Base-by-base conservation (phyloP, 2,113 vertebrate genomes). In the Colius striatus region DNA sequence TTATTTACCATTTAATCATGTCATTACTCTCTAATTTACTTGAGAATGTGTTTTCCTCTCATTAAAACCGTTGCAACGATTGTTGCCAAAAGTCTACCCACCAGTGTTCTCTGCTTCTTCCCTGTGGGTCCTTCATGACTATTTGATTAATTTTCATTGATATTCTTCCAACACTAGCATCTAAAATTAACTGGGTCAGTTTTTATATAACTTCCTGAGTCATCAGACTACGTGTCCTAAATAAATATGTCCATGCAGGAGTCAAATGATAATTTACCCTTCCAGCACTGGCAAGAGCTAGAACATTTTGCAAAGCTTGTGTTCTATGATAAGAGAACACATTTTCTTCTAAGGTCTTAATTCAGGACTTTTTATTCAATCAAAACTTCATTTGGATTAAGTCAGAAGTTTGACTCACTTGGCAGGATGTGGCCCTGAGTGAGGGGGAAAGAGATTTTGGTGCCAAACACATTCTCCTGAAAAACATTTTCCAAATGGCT, bases 71-170 rank as follows among this genome's bases (percentile, higher is more conserved):
- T 94, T 81, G 38, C 81, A 0, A 73, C 50, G 63, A 72, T 63
- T 2, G 0, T 50, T 97, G 90, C 91, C 92, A 96, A 79, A 84
- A 94, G 15, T 75, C 77, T 91, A 94, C 83, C 92, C 79, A 85
- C 78, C 90, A 93, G 57, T 92, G 90, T 95, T 85, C 87, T 76
- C 38, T 29, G 25, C 54, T 84, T 68, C 90, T 84, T 96, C 88
- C 84, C 93, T 96, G 79, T 53, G 92, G 90, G 92, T 96, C 87
- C 55, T 97, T 95, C 30, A 29, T 96, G 96, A 97, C 93, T 94
- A 72, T 94, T 97, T 97, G 96, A 97, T 97, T 97, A 96, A 96
- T 97, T 97, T 96, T 96, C 95, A 97, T 95, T 97, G 95, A 96
- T 97, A 95, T 84, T 88, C 70, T 93, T 97, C 96, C 96, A 97